These are phyloP conservation scores for Leptinotarsa haldemani DNA, from an alignment of 2,888 invertebrate genomes.

Conservation along the genomic window DNA sequence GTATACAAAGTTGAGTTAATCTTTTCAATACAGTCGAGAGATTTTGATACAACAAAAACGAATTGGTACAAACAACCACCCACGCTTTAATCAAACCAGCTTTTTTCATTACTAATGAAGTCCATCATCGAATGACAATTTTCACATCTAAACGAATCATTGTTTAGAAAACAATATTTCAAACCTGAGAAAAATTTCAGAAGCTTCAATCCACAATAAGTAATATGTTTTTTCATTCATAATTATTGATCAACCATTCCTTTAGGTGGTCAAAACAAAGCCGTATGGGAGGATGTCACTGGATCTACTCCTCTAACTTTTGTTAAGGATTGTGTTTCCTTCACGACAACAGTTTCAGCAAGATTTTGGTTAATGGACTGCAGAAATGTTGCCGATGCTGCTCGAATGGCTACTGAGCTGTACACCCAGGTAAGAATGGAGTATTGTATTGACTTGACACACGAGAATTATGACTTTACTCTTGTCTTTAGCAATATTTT, in stretches of 20 bases:
- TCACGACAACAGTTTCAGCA: slow-evolving; percentile 98
- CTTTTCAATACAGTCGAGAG: no score
- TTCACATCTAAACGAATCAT: no score
- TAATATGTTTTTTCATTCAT: not conserved
- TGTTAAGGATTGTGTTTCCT: slow-evolving; percentile 96
- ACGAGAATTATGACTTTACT: no score
- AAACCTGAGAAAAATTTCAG: not conserved
- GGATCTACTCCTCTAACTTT: slow-evolving; percentile 97
- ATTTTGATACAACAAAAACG: no score
- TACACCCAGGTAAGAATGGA: slow-evolving; percentile 78
- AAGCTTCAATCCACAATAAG: not conserved
- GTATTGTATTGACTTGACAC: no score
- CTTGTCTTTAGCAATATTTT: no score
- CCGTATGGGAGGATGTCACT: slow-evolving; percentile 99
- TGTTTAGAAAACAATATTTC: not conserved
- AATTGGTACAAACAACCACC: no score
- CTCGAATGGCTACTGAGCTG: slow-evolving; percentile 95
- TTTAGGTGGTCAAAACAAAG: slow-evolving; percentile 90
- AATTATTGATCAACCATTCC: not conserved
- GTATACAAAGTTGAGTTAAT: no score
- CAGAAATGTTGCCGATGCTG: slow-evolving; percentile 92
- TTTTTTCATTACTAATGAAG: no score
- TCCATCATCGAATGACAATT: no score
- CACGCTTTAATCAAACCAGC: no score
- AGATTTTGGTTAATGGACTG: slow-evolving; percentile 99